Evolutionary conservation across 2,113 vertebrate species (phyloP), one percentile per base, ranked within the genome.

Genomic region (Megalops atlanticus): DNA sequence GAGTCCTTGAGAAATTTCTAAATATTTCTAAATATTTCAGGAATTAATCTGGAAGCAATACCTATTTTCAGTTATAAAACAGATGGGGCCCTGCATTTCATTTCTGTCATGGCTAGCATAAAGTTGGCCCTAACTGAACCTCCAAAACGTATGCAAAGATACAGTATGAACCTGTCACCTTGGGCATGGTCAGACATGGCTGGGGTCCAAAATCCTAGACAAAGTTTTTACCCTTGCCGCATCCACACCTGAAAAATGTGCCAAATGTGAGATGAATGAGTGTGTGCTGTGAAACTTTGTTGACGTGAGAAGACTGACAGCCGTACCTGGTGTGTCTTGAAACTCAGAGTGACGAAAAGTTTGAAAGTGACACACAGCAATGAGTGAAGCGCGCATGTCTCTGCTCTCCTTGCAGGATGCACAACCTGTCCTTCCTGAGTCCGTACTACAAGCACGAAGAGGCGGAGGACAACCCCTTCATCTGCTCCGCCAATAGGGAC

Each of bases 401-500:
- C 14, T 16, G 6, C 3, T 36, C 35, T 14, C 15, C 27, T 45
- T 78, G 2, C 80, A 99, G 97, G 92, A 94, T 92, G 0, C 95
- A 96, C 84, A 99, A 99, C 88, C 86, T 97, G 49, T 96, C 94
- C 84, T 96, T 96, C 89, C 91, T 97, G 83, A 94, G 92, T 70
- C 92, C 94, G 0, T 99, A 98, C 91, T 99, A 98, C 88, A 94
- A 93, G 52, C 91, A 95, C 0, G 97, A 98, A 8, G 96, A 95
- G 79, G 94, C 96, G 0, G 97, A 98, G 7, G 97, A 98, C 82
- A 95, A 96, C 74, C 97, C 97, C 0, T 99, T 98, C 92, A 98
- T 99, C 92, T 99, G 98, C 89, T 99, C 98, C 0, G 94, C 93
- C 0, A 94, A 94, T 64, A 92, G 96, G 0, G 97, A 99, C 70